phyloP scores from a whole-genome alignment of 2,113 vertebrate species.

The Lynx canadensis region DNA sequence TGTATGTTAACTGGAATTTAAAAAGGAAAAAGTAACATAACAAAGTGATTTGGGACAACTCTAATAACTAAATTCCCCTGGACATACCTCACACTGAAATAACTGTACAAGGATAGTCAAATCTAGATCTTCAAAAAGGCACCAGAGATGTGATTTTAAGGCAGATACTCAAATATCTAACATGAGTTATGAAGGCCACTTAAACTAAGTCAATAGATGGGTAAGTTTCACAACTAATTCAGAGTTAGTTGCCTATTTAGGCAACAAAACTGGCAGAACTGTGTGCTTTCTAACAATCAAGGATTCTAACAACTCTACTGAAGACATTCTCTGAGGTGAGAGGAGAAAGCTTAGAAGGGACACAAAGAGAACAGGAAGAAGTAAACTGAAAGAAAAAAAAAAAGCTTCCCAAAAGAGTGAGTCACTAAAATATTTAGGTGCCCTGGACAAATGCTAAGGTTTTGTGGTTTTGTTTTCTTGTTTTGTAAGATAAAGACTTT shows the following conservation, averaged over 20 bases:
- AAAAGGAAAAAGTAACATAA: background rate
- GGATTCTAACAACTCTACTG: background rate
- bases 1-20: background rate
- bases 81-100: background rate
- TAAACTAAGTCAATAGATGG: background rate
- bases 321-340: background rate
- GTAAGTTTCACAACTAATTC: background rate
- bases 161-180: background rate
- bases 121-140: background rate
- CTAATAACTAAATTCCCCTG: background rate
- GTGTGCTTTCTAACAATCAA: background rate
- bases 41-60: background rate
- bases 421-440: background rate
- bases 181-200: background rate
- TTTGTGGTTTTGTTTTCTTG: slow-evolving; percentile 30
- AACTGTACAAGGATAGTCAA: background rate
- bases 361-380: background rate
- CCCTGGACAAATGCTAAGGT: background rate
- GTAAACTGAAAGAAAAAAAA: background rate
- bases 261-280: background rate
- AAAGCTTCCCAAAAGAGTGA: background rate
- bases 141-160: background rate
- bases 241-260: background rate
- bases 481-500: slow-evolving; percentile 37
- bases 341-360: background rate